phyloP scores from a whole-genome alignment of 2,113 vertebrate genomes.

The Phaethon lepturus region DNA sequence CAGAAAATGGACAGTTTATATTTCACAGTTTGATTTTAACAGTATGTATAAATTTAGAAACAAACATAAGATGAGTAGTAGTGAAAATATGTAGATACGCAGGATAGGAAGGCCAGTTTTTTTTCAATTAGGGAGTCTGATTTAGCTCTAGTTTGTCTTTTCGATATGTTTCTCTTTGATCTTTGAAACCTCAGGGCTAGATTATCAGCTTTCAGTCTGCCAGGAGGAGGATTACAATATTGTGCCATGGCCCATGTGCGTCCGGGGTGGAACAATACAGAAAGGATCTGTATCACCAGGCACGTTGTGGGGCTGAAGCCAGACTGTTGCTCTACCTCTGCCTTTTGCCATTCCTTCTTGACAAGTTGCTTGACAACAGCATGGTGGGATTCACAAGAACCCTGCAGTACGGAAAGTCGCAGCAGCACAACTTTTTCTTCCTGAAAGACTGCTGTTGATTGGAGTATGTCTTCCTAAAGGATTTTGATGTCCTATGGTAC shows the following conservation, averaged over 20 bases:
- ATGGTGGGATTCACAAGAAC: neutral
- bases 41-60: neutral
- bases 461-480: neutral
- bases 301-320: neutral
- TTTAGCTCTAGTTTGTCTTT: neutral
- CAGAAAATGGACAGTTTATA: neutral
- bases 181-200: conserved; percentile 1
- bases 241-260: neutral
- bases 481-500: neutral
- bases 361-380: neutral
- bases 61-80: neutral
- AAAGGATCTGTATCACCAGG: neutral
- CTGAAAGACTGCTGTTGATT: neutral
- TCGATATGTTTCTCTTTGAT: neutral
- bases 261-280: neutral
- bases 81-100: neutral
- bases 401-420: neutral
- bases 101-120: neutral
- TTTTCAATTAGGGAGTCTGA: neutral
- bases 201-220: conserved; percentile 18
- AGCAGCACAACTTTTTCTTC: neutral
- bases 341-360: neutral
- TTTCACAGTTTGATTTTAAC: neutral
- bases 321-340: neutral
- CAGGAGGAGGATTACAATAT: neutral